phyloP scores from a whole-genome alignment of 2,888 invertebrate species.

The Acleris cristana region DNA sequence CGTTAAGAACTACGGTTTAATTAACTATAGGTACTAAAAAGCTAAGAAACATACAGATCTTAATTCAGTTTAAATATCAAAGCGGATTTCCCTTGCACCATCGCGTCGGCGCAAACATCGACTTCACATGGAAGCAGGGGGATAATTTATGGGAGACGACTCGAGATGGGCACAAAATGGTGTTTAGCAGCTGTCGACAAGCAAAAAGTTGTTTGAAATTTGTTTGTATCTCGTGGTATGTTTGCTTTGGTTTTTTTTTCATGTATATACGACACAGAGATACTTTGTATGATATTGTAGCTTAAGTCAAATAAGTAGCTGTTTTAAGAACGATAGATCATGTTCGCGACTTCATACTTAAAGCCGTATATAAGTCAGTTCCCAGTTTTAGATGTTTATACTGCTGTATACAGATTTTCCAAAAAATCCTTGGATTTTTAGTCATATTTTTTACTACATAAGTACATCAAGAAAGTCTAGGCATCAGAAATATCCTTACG shows the following conservation, averaged over 20 bases:
- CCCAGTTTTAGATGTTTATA: no score
- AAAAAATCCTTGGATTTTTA: no score
- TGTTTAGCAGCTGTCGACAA: slow-evolving; percentile 41
- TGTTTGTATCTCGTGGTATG: slow-evolving; percentile 18
- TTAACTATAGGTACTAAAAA: not conserved
- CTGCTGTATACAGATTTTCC: no score
- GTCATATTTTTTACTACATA: no score
- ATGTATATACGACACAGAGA: not conserved
- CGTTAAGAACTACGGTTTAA: no score
- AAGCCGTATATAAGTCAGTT: no score
- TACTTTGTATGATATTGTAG: no score
- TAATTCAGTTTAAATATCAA: not conserved
- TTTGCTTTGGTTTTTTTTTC: slow-evolving; percentile 7
- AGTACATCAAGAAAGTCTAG: no score
- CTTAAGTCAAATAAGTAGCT: no score
- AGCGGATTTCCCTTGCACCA: slow-evolving; percentile 43
- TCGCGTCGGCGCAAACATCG: slow-evolving; percentile 41
- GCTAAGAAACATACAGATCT: not conserved
- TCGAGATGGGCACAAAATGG: slow-evolving; percentile 54
- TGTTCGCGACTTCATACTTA: no score
- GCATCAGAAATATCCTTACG: no score
- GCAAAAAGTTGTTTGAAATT: slow-evolving; percentile 36
- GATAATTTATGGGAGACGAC: slow-evolving; percentile 63
- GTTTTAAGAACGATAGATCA: no score
- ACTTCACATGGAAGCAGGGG: slow-evolving; percentile 57